Base-by-base conservation (phyloP, 2,113 vertebrate genomes). In the Phoxinus phoxinus region DNA sequence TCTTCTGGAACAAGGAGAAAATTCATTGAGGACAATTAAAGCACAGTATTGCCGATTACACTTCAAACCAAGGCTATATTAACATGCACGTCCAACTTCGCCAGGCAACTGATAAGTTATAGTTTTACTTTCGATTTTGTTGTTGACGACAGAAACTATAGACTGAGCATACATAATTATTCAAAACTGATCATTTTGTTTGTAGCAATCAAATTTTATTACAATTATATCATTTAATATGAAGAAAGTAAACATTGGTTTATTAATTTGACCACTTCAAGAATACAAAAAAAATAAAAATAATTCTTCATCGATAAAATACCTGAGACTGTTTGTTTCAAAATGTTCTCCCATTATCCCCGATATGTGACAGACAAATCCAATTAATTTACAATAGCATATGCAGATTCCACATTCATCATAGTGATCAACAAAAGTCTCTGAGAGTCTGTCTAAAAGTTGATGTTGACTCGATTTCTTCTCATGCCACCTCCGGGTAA, bases 401-500 rank as follows among this genome's bases (percentile, higher is more conserved):
- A 13, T 17, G 21, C 63, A 67, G 27, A 32, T 32, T 21, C 12
- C 37, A 46, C 23, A 25, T n/a, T 27, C 12, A 74, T 56, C 19
- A 19, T 13, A 56, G 6, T 56, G 7, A 56, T 8, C 6, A 56
- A 56, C 19, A 56, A 23, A 8, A 17, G 44, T 75, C 67, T 71
- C 32, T 71, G 27, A 3, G 53, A 23, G 19, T 56, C 53, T 56
- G 32, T 4, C 21, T 71, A 23, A 71, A 41, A 41, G 19, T 23
- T 23, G 48, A 51, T 17, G 48, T 17, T 51, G 48, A 51, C 48
- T 51, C 15, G 4, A 51, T 15, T 48, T 51, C 15, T 48, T 51
- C 44, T 51, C 2, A 58, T 15, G 32, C 27, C 30, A 63, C 82
- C 86, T 74, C 86, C 86, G 12, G 63, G 82, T 19, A 84, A 41